Evolutionary conservation across 2,888 invertebrate species (phyloP).

Genomic region (Tortricodes alternella): DNA sequence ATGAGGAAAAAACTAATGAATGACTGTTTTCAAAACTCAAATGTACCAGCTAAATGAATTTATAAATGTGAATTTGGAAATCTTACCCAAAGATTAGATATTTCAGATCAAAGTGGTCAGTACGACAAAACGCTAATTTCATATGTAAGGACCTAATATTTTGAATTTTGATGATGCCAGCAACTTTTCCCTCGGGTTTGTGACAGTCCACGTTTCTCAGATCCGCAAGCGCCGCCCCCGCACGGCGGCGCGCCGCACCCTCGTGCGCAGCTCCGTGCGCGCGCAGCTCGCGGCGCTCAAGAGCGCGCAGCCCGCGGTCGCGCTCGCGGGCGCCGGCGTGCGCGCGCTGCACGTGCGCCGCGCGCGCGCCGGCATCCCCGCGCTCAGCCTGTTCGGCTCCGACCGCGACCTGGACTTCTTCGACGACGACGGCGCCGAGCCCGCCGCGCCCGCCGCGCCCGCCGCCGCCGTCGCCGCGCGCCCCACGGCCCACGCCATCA

Average conservation of each 20-base stretch:
- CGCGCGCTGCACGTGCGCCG: constrained; percentile 9
- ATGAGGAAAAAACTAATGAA: no score
- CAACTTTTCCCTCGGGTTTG: background rate
- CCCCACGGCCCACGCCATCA: constrained; percentile 69
- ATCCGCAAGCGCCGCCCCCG: constrained; percentile 54
- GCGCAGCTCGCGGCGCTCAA: constrained; percentile 52
- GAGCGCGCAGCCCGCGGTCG: constrained; percentile 5
- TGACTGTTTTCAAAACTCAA: no score
- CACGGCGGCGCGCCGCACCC: constrained; percentile 68
- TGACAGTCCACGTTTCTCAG: background rate
- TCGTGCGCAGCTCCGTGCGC: constrained; percentile 67
- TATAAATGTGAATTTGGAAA: no score
- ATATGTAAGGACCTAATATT: no score
- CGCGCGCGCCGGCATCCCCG: constrained; percentile 46
- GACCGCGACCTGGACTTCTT: constrained; percentile 88
- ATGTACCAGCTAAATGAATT: no score
- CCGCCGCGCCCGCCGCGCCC: constrained; percentile 44
- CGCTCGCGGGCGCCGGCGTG: constrained; percentile 15
- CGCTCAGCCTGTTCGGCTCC: constrained; percentile 84
- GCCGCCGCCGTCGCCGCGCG: constrained; percentile 67
- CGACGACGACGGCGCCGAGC: constrained; percentile 71
- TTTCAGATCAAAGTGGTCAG: no score
- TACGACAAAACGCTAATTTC: no score
- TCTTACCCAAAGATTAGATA: no score
- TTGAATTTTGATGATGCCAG: no score